Conservation (phyloP, 1,140 invertebrate species). For the Parapsyche elsis region DNA sequence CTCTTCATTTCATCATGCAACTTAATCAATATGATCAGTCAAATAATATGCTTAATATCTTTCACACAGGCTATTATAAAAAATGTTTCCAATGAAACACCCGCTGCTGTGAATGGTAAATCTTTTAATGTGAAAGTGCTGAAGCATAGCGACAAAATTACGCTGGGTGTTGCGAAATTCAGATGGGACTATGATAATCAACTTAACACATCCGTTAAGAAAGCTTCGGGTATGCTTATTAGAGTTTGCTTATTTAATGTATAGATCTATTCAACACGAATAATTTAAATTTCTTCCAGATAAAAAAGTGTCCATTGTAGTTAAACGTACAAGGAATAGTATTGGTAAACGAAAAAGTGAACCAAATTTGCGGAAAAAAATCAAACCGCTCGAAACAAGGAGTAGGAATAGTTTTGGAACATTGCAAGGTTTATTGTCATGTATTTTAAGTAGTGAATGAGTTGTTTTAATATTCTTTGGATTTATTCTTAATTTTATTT, state of each 20-base stretch:
- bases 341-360: slow-evolving; percentile 48
- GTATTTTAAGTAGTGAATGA: no score
- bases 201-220: slow-evolving; percentile 15
- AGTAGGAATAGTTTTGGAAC: slow-evolving; percentile 37
- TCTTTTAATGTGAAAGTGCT: slow-evolving; percentile 35
- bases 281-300: no score
- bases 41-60: no score
- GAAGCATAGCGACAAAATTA: slow-evolving; percentile 38
- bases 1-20: neutral
- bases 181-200: slow-evolving; percentile 48
- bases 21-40: neutral
- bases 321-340: slow-evolving; percentile 45
- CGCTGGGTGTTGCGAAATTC: slow-evolving; percentile 38
- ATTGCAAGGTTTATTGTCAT: slow-evolving; percentile 37
- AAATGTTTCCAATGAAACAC: slow-evolving; percentile 34
- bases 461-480: no score
- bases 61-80: slow-evolving; percentile 44
- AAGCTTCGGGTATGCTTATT: slow-evolving; percentile 28
- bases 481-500: slow-evolving; percentile 3
- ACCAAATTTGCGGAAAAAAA: neutral
- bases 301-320: neutral
- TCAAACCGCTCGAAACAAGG: slow-evolving; percentile 40
- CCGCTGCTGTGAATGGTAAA: slow-evolving; percentile 45
- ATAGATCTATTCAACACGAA: no score
- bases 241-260: neutral